A percentile compares a stretch with the other conserved stretches of the same genome.
These are phyloP conservation scores for Trachemys scripta DNA, from an alignment of 2,113 vertebrate genomes.

Conservation along the genomic window DNA sequence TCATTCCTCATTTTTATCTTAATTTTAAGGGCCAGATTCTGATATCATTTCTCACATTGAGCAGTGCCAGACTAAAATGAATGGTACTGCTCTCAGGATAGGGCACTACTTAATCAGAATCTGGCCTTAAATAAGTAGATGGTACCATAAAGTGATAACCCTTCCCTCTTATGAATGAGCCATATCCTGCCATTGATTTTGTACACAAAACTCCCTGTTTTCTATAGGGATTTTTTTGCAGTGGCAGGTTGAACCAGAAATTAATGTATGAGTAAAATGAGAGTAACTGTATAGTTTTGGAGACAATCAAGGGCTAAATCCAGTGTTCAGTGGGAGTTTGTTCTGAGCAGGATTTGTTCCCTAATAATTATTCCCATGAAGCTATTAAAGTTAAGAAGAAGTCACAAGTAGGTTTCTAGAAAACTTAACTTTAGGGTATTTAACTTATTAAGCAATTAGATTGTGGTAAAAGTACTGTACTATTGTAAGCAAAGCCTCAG, in stretches of 20 bases:
- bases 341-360: not conserved
- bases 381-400: not conserved
- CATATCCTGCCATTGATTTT: not conserved
- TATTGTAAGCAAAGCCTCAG: not conserved
- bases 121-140: not conserved
- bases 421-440: not conserved
- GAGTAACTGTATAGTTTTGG: not conserved
- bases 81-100: not conserved
- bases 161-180: not conserved
- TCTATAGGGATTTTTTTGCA: accelerated
- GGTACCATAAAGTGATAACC: not conserved
- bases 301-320: not conserved
- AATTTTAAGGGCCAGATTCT: not conserved
- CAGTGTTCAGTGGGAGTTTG: not conserved
- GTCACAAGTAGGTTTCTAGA: not conserved
- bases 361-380: not conserved
- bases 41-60: not conserved
- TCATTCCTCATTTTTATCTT: not conserved
- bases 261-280: not conserved
- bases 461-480: not conserved
- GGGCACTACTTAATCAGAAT: not conserved
- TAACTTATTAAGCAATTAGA: not conserved
- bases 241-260: not conserved
- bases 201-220: not conserved
- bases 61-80: accelerated